Evolutionary conservation across 2,113 vertebrate species (phyloP), one percentile per base, ranked within the genome.

Genomic region (Pterocles orientalis): DNA sequence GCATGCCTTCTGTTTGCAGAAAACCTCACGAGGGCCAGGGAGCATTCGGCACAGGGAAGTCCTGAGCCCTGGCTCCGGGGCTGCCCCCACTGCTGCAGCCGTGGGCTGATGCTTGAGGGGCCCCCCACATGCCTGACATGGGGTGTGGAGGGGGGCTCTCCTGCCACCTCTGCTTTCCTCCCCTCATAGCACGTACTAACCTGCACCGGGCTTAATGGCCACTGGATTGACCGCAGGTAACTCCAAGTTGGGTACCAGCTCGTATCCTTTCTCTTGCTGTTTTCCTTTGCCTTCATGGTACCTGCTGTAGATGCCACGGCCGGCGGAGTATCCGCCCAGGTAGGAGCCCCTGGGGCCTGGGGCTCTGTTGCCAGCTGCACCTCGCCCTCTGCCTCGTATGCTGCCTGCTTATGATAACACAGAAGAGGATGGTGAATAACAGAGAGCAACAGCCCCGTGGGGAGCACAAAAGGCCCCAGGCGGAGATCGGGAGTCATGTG

Each of bases 271-370:
- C 94, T 99, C 99, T 88, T 98, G 97, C 96, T 98, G 98, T 95
- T 99, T 99, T 98, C 98, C 98, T 99, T 99, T 99, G 98, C 99
- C 99, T 98, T 99, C 99, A 7, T 99, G 99, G 97, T 99, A 99
- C 95, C 99, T 99, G 98, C 99, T 99, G 98, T 99, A 99, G 98
- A 99, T 99, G 96, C 99, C 99, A 95, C 99, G 99, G 97, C 99
- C 99, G 0, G 99, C 99, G 41, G 99, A 99, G 97, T 99, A 99
- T 97, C 99, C 99, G 78, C 99, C 99, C 68, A 99, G 99, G 99
- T 99, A 99, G 13, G 99, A 99, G 65, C 99, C 99, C 92, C 99
- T 98, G 86, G 99, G 99, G 61, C 99, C 99, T 0, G 99, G 99
- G 96, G 98, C 98, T 98, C 99, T 99, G 98, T 98, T 99, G 97